Base-by-base conservation (phyloP, 2,797 vertebrate species). In the Brachyalestes nurse region DNA sequence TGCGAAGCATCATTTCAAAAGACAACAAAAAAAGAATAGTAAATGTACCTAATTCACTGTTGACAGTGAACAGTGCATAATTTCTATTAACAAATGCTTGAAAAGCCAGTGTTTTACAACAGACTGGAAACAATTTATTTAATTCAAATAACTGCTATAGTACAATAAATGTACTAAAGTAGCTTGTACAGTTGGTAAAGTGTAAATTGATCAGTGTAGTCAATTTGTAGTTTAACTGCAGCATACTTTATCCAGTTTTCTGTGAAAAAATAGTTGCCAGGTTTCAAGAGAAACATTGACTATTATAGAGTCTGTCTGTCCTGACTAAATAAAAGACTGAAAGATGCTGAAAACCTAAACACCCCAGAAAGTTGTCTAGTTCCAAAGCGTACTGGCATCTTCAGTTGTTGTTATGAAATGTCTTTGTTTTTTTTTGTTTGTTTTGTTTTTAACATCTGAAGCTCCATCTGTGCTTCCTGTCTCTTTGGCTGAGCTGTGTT, bases 371-470 rank as follows among this genome's bases (percentile, higher is more conserved):
- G 13, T 25, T 6, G 60, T 25, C 1, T 23, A 62, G 23, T 62
- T 62, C 25, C 23, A 65, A 38, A 40, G 16, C 62, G 40, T 19
- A n/a, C 62, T 65, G 34, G 16, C 62, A 40, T 19, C 62, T 65
- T 40, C 8, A 65, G 19, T 65, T 40, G 28, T 17, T 65, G 28
- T 65, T 65, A 65, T 65, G 62, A 65, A 40, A 65, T 65, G 28
- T 1, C 62, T 65, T 65, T 65, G 62, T 19, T 57, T 57, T 57
- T 16, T 19, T 57, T 45, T 45, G 7, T 45, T 7, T 45, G 42
- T 45, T 45, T 45, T 45, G 42, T 45, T 45, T 64, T 40, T 81
- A 47, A 25, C 49, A 69, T 67, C 19, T 61, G 25, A 75, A 70
- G 14, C 57, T 4, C 60, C 57, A 6, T 69, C 62, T 57, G 28